These are phyloP conservation scores for Eupsilia transversa DNA, from an alignment of 2,888 invertebrate species.

Conservation along the genomic window DNA sequence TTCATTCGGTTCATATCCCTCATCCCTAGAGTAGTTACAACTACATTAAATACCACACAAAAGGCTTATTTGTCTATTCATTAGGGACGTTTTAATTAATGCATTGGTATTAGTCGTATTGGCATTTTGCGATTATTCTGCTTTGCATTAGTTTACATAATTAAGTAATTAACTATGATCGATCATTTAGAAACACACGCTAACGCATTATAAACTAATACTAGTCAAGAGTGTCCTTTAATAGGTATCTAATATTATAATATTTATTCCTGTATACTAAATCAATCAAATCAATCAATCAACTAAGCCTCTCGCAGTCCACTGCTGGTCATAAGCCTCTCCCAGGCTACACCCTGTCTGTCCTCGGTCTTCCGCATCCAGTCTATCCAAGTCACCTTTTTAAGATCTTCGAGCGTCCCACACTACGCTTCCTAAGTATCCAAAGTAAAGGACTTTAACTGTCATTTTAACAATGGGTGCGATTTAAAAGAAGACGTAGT, in stretches of 20 bases:
- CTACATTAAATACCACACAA: constrained; percentile 44
- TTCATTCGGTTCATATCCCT: neutral
- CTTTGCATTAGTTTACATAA: constrained; percentile 28
- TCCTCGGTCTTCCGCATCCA: too few relatives aligned
- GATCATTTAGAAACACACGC: constrained; percentile 9
- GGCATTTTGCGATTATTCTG: constrained; percentile 27
- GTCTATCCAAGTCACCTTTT: too few relatives aligned
- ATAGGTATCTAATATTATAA: neutral
- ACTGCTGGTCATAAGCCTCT: too few relatives aligned
- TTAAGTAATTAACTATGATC: constrained; percentile 11
- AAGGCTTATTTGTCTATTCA: constrained; percentile 50
- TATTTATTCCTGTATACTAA: neutral
- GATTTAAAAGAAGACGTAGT: too few relatives aligned
- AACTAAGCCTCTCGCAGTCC: too few relatives aligned
- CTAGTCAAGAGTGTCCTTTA: neutral
- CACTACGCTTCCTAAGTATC: too few relatives aligned
- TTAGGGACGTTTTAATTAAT: constrained; percentile 51
- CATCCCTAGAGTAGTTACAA: constrained; percentile 34
- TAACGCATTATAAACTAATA: too few relatives aligned
- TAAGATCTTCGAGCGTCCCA: too few relatives aligned
- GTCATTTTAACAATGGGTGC: too few relatives aligned
- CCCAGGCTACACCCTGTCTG: too few relatives aligned
- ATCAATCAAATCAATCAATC: too few relatives aligned
- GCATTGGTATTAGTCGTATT: constrained; percentile 28
- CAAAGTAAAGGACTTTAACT: too few relatives aligned